Evolutionary conservation across 2,797 vertebrate species (phyloP), one percentile per base, ranked within the genome.

Genomic region (Arctocebus calabarensis): DNA sequence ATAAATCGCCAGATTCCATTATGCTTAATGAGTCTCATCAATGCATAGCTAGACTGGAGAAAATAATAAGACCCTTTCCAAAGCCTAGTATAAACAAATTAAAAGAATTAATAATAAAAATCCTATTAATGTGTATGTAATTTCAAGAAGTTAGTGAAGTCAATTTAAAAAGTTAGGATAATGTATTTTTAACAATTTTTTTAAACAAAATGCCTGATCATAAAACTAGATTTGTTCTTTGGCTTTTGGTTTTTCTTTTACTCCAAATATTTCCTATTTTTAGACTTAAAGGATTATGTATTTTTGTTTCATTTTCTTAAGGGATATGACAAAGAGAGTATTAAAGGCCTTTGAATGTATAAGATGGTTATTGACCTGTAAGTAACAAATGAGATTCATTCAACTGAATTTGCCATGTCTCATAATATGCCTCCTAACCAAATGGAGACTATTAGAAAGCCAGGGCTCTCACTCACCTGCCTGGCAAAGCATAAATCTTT

Each of bases 11-110:
- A 98, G 97, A 98, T 89, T 93, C 97, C 97, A 98, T 98, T 98
- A 98, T 81, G 95, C 96, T 97, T 98, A 98, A 98, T 97, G 98
- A 98, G 96, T 97, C 89, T 96, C 98, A 98, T 98, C 98, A 98
- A 93, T 90, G 96, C 92, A 96, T 95, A 95, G 95, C 91, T 97
- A 96, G 95, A 98, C 96, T 94, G 84, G 84, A 94, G 94, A 94
- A 97, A 96, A 97, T 97, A 95, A 81, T 96, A 94, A 96, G 94
- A 97, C 83, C 89, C 43, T 87, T 97, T 95, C 94, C 93, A 97
- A 95, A 94, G 40, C 48, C 94, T 90, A 91, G 61, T 90, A 97
- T 96, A 96, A 98, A 97, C 96, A 98, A 89, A 97, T 97, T 96
- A 96, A 97, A 97, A 96, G 97, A 98, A 98, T 97, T 96, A 97